Conservation (phyloP, 2,888 invertebrate species). For the Plebejus melissa region DNA sequence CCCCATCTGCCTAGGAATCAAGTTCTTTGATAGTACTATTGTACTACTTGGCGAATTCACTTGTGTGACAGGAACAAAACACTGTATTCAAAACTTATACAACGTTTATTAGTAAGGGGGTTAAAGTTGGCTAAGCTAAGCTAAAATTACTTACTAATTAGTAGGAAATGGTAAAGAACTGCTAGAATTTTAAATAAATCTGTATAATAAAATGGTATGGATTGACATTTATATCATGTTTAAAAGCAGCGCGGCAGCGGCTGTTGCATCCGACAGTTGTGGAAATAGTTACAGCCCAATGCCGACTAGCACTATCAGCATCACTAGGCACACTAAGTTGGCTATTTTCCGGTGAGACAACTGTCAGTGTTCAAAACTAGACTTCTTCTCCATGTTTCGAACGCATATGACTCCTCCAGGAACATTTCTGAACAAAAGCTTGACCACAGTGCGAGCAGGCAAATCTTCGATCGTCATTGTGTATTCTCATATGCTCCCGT, state of each 20-base stretch:
- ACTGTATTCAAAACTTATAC: no score
- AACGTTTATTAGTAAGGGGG: no score
- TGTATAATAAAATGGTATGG: neutral
- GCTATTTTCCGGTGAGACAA: no score
- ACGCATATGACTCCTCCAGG: slow-evolving; percentile 61
- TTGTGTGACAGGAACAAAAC: no score
- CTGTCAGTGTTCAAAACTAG: slow-evolving; percentile 26
- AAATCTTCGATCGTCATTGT: slow-evolving; percentile 47
- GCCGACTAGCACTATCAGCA: neutral
- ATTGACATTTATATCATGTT: neutral
- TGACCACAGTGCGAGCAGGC: slow-evolving; percentile 47
- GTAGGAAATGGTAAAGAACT: no score
- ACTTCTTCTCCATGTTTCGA: slow-evolving; percentile 44
- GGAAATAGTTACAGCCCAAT: neutral
- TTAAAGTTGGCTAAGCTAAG: no score
- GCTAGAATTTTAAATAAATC: no score
- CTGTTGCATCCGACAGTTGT: neutral
- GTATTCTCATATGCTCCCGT: slow-evolving; percentile 54
- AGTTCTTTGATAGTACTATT: no score
- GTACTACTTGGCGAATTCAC: no score
- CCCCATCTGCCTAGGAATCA: no score
- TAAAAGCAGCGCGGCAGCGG: neutral
- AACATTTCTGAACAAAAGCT: slow-evolving; percentile 52
- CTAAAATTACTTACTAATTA: no score
- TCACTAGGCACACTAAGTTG: no score